Evolutionary conservation across 1,140 invertebrate species (phyloP).

Genomic region (Neoseiulus cucumeris): DNA sequence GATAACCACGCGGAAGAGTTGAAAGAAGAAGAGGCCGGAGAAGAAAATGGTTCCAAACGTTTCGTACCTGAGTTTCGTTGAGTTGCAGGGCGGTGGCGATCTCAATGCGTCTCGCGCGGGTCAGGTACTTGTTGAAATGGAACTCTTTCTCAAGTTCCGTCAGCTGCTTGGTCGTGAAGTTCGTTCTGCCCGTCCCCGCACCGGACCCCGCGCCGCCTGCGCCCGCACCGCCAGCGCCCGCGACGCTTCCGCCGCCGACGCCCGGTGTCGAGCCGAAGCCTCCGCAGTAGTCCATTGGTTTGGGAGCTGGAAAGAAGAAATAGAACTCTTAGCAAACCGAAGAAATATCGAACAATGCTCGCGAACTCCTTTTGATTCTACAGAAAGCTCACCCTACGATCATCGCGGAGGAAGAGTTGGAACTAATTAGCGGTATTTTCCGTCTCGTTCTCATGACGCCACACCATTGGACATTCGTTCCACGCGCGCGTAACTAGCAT

Average conservation of each 20-base stretch:
- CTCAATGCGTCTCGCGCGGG: conserved; percentile 81
- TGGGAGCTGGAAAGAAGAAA: conserved; percentile 21
- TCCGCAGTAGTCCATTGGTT: conserved; percentile 22
- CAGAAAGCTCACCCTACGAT: too few relatives aligned
- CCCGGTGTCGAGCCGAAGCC: conserved; percentile 15
- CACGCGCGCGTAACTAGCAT: too few relatives aligned
- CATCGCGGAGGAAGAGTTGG: too few relatives aligned
- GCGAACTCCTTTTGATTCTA: too few relatives aligned
- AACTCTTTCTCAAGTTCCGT: conserved; percentile 98
- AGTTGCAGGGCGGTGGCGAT: conserved; percentile 86
- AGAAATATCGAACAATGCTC: too few relatives aligned
- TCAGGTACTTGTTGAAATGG: conserved; percentile 97
- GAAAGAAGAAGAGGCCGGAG: too few relatives aligned
- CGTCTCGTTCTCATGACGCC: too few relatives aligned
- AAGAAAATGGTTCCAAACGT: too few relatives aligned
- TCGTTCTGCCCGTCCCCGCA: conserved; percentile 55
- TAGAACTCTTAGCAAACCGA: too few relatives aligned
- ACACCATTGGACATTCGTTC: too few relatives aligned
- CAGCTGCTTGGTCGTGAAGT: conserved; percentile 96
- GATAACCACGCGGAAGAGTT: too few relatives aligned
- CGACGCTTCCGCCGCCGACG: conserved; percentile 37
- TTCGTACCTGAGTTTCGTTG: conserved; percentile 70
- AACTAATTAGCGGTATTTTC: too few relatives aligned
- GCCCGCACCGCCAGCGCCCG: neutral
- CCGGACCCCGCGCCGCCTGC: conserved; percentile 13